Conservation (phyloP, 2,113 vertebrate genomes). For the Microcebus lehilahytsara region DNA sequence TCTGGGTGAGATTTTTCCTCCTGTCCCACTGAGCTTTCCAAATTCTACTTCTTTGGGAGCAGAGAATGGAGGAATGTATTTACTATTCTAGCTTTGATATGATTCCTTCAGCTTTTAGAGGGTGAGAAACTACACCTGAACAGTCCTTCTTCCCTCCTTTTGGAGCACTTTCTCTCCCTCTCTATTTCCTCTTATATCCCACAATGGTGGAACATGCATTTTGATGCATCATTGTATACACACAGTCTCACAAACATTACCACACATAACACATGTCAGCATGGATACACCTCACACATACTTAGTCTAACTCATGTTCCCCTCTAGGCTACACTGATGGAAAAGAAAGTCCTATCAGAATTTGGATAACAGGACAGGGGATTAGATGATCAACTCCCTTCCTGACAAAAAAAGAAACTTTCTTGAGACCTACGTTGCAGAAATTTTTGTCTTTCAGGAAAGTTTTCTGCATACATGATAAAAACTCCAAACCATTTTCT, state of each 20-base stretch:
- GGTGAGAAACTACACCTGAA: background rate
- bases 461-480: background rate
- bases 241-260: accelerated
- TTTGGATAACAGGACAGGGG: background rate
- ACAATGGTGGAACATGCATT: background rate
- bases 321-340: background rate
- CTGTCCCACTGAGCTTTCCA: background rate
- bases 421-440: background rate
- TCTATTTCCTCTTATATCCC: background rate
- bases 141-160: background rate
- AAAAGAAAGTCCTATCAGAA: background rate
- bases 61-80: background rate
- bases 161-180: background rate
- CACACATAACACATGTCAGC: background rate
- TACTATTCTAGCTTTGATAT: background rate
- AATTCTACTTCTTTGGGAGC: background rate
- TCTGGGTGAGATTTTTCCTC: background rate
- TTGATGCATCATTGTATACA: accelerated
- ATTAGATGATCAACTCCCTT: accelerated
- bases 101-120: background rate
- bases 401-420: background rate
- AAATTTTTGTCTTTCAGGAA: background rate
- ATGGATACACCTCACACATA: accelerated
- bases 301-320: background rate
- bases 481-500: background rate